Base-by-base conservation (phyloP, 2,888 invertebrate genomes). In the Hyles lineata region DNA sequence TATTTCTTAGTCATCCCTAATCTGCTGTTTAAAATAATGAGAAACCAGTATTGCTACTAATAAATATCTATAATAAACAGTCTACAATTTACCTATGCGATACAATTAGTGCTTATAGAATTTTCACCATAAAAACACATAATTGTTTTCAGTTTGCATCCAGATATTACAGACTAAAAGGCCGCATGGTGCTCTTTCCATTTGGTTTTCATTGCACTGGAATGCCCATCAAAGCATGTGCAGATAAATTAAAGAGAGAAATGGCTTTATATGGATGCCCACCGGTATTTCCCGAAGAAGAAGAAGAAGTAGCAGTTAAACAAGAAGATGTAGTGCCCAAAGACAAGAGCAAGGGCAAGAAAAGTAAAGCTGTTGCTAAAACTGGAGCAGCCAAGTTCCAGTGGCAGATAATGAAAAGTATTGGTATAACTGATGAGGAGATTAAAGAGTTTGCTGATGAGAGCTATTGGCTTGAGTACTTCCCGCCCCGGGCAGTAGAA, bases 121-220 rank as follows among this genome's bases (percentile, higher is more conserved):
- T 29, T 29, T 29, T 29, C 35, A 35, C 9, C 9, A 35, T 35
- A 7, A 35, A 35, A 35, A 35, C 5, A 35, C 2, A 9, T 35
- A 35, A 15, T 60, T 73, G 3, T 62, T 71, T 80, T 71, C 87
- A 98, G 97, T 99, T 99, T 96, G 97, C 98, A 19, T 96, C 97
- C 73, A 97, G 99, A 69, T 99, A 97, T 89, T 96, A 99, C 78
- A 96, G 99, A n/a, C 91, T 99, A 71, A 97, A 98, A 90, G 99
- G 99, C 0, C 98, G 98, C 87, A 96, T 96, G 83, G 98, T 97
- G 17, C 95, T 99, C 11, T 99, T 99, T 92, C 99, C 99, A 19
- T 99, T 99, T 93, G 99, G 98, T 4, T 98, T 99, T 82, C 99
- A 99, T 90, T 99, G 99, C 87, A 99, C 99, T 29, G 99, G 99